Conservation (phyloP, 1,140 invertebrate species). For the Latrodectus geometricus region DNA sequence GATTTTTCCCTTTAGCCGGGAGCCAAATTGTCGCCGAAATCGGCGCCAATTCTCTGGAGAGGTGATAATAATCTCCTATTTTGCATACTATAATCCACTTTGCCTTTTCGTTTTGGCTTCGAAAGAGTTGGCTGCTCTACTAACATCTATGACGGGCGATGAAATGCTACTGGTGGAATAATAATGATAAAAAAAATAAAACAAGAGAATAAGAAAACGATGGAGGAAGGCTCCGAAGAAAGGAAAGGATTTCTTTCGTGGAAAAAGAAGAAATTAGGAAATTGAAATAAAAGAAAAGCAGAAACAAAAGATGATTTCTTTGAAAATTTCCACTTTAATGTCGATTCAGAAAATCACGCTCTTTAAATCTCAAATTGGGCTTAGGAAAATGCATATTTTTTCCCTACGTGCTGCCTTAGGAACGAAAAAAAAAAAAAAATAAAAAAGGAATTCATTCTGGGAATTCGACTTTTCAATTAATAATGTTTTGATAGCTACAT, state of each 20-base stretch:
- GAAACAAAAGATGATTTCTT: slow-evolving; percentile 20
- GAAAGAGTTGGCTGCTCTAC: background rate
- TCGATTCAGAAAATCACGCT: slow-evolving; percentile 25
- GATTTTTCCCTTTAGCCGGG: slow-evolving; percentile 23
- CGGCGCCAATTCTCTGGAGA: slow-evolving; percentile 20
- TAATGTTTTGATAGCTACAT: no score
- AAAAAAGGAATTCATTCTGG: no score
- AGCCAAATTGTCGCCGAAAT: slow-evolving; percentile 50
- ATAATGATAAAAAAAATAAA: slow-evolving; percentile 13
- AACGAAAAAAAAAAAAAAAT: no score
- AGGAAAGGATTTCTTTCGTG: slow-evolving; percentile 1
- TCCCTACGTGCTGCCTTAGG: no score
- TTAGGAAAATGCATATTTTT: slow-evolving; percentile 1
- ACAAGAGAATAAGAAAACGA: background rate
- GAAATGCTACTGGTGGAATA: background rate
- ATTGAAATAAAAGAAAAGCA: slow-evolving; percentile 3
- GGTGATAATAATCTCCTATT: slow-evolving; percentile 45
- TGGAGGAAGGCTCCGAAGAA: background rate
- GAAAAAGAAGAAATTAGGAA: slow-evolving; percentile 36
- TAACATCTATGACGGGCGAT: slow-evolving; percentile 8
- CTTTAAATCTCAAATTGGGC: slow-evolving; percentile 27
- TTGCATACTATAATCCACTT: slow-evolving; percentile 57
- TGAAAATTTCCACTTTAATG: slow-evolving; percentile 12
- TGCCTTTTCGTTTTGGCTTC: background rate
- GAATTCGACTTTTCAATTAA: no score